Evolutionary conservation across 2,888 invertebrate species (phyloP), one percentile per base, ranked within the genome.

Genomic region (Thera britannica): DNA sequence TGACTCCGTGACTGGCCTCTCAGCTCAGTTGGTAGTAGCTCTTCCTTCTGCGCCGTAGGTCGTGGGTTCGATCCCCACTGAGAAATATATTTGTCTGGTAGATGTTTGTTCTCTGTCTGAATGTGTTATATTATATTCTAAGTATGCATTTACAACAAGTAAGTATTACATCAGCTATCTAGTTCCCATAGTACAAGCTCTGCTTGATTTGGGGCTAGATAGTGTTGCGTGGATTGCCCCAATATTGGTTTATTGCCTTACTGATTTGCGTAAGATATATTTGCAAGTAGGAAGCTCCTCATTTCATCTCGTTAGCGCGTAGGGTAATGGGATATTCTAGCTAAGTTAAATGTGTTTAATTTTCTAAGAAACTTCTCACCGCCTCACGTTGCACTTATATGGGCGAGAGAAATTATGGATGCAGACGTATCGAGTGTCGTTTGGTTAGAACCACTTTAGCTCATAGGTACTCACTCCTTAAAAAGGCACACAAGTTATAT

Each of bases 331-430:
- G 36, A 68, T 65, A 60, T 36, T 23, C 23, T 44, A 62, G 56
- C 36, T 48, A 41, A 58, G 60, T 56, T 62, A 65, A 62, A 52
- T 38, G 51, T 23, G 51, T 65, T 54, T 41, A 48, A 64, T 62
- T 65, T 69, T 65, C 69, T 65, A 9, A 52, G 69, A 69, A 69
- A 65, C 69, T 62, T 62, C 65, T 49, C 65, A 55, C 62, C 54
- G 52, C 49, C 61, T 56, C 56, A 49, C 61, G 61, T 6, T 51
- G 57, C 57, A 58, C 69, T 56, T 69, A 65, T 62, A 68, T 65
- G 68, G 68, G 36, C 58, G 57, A 60, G 60, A 61, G 64, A 52
- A 64, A 64, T 36, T 55, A 55, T 54, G 56, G 52, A 64, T 49
- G 64, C 46, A 46, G 56, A 57, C 61, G 65, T 65, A 68, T 68